phyloP scores from a whole-genome alignment of 1,140 invertebrate genomes.

The Neodiprion virginianus region DNA sequence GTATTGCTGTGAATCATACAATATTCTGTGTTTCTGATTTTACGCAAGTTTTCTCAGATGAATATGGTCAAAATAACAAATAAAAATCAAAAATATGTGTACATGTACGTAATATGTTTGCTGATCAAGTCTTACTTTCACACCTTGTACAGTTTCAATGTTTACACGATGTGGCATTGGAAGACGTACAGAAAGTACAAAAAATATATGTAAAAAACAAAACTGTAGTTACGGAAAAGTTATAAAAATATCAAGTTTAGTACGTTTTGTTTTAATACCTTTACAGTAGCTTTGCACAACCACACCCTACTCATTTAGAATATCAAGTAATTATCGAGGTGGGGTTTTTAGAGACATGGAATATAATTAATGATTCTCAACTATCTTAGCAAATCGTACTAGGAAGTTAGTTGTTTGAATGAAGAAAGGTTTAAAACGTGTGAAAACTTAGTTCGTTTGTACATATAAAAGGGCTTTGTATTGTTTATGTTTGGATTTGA shows the following conservation, averaged over 20 bases:
- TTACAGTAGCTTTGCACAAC: too few relatives aligned
- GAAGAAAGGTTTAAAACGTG: not conserved
- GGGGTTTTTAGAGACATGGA: too few relatives aligned
- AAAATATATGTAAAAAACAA: not conserved
- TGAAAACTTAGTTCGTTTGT: not conserved
- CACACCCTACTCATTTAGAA: too few relatives aligned
- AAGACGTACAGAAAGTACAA: not conserved
- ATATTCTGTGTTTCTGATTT: not conserved
- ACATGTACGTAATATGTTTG: too few relatives aligned
- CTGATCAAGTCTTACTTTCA: not conserved
- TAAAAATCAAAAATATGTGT: not conserved
- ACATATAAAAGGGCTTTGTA: conserved; percentile 18
- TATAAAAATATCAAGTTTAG: too few relatives aligned
- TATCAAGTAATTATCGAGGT: too few relatives aligned
- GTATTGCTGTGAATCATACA: not conserved
- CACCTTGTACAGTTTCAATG: too few relatives aligned
- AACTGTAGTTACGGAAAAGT: too few relatives aligned
- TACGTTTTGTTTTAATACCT: too few relatives aligned
- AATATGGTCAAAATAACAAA: not conserved
- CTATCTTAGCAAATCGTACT: not conserved
- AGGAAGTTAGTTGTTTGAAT: too few relatives aligned
- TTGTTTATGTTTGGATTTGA: conserved; percentile 33
- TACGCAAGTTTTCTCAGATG: not conserved
- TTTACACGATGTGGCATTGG: not conserved
- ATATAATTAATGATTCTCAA: too few relatives aligned